Evolutionary conservation across 1,140 invertebrate species (phyloP), one percentile per base, ranked within the genome.

Genomic region (Sycophaga agraensis): DNA sequence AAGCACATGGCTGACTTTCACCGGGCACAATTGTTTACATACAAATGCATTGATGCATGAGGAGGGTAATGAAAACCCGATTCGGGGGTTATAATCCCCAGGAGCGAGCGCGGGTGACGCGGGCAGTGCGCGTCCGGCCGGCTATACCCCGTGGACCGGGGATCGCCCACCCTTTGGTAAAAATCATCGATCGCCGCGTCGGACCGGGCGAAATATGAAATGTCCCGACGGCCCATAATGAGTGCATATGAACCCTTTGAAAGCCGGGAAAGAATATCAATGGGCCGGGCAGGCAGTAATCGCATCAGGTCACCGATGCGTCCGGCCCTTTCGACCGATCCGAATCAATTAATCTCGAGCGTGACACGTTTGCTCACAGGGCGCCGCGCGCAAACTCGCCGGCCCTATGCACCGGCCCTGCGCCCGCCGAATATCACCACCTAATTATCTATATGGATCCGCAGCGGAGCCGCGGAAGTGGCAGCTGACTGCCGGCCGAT

Each of bases 291-390:
- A 12, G 28, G 1, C 42, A 56, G 26, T 63, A 63, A 63, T 63
- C 61, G 61, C 54, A 37, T 63, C 48, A 63, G 48, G 21, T 14
- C 60, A 63, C 39, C 54, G 61, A 63, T 57, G 61, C 61, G 37
- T 63, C 40, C 48, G 40, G 45, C 46, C 54, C 61, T 63, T 57
- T 63, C 48, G 43, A 24, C 48, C 31, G 58, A 51, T 63, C 61
- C 54, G 53, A 57, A 63, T 63, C 61, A 63, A 63, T 63, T 63
- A 63, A 63, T 63, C 48, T 63, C 61, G 54, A 63, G 61, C 61
- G 60, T 63, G 60, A 63, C 60, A 63, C 35, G 61, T 63, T 63
- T 63, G 61, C 55, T 46, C 53, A 57, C 51, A 45, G 40, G 58
- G 39, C 59, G 51, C 22, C 48, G 50, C 50, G 40, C 31, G 53